Base-by-base conservation (phyloP, 2,797 vertebrate species). In the Agapornis canus region DNA sequence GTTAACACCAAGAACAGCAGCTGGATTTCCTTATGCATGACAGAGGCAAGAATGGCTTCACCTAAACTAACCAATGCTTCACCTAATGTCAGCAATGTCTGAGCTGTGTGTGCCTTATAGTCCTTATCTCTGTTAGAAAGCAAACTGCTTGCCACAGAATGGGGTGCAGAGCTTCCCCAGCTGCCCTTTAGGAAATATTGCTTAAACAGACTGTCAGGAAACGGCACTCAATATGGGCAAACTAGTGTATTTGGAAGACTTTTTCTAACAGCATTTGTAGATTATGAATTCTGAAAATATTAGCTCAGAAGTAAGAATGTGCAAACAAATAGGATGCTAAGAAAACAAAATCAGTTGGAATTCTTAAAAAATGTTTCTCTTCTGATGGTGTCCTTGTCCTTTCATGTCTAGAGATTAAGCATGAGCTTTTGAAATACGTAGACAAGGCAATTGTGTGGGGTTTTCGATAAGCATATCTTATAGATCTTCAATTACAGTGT, bases 401-500 rank as follows among this genome's bases (percentile, higher is more conserved):
- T 90, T 93, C n/a, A 21, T 19, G 17, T 80, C 43, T 87, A 56
- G 77, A 85, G 92, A 65, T 86, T 68, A 83, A 92, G n/a, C 18
- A 6, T 27, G 25, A 91, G 49, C 63, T 92, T 93, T 54, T 61
- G 66, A 84, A 96, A 93, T 68, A 78, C 2, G 0, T 27, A 77
- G 86, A 35, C 61, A 56, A 76, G 5, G 0, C 43, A 77, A 7
- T 40, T 77, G 43, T 80, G 37, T 87, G 52, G 10, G 7, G 1
- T 56, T 90, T 92, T 87, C 0, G 57, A 82, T 95, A 96, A 91
- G 79, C 37, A 9, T 89, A 94, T 95, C 89, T 45, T 49, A 52
- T 64, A 75, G 68, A 92, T 93, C 89, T 94, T 94, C 84, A 94
- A 75, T 95, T 89, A 89, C 43, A 82, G 32, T 64, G 8, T 37